Conservation (phyloP, 1,140 invertebrate species). For the Oscheius sp. region DNA sequence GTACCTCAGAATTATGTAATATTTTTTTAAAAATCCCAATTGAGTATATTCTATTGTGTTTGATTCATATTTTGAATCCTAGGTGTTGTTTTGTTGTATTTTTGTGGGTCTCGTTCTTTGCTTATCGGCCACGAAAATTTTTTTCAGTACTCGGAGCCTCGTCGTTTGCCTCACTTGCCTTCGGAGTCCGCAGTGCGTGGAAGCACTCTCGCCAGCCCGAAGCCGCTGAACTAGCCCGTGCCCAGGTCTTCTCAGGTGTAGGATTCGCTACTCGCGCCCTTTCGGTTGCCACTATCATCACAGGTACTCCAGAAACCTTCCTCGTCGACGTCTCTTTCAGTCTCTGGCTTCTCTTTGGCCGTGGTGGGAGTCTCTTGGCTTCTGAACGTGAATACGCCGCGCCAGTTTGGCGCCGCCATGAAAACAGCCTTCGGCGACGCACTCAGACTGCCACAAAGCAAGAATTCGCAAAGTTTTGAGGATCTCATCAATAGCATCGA, state of each 20-base stretch:
- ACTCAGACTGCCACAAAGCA: slow-evolving; percentile 25
- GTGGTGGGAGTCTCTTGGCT: slow-evolving; percentile 35
- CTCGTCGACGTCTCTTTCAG: neutral
- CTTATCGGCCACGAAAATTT: neutral
- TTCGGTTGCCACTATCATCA: slow-evolving; percentile 40
- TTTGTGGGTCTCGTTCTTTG: no score
- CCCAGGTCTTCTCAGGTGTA: slow-evolving; percentile 35
- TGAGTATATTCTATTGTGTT: no score
- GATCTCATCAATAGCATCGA: slow-evolving; percentile 29
- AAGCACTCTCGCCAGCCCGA: slow-evolving; percentile 38
- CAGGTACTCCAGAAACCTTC: neutral
- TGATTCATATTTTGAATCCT: no score
- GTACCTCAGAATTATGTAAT: no score
- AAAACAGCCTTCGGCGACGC: slow-evolving; percentile 36
- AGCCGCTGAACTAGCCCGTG: slow-evolving; percentile 29
- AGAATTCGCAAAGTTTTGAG: slow-evolving; percentile 33
- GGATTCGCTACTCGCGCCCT: slow-evolving; percentile 40
- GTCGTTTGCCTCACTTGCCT: slow-evolving; percentile 26
- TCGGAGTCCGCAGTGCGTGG: slow-evolving; percentile 35
- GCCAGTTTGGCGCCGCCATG: slow-evolving; percentile 40
- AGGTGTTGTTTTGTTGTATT: no score
- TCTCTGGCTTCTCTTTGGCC: slow-evolving; percentile 37
- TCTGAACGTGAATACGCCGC: slow-evolving; percentile 39
- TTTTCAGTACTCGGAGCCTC: slow-evolving; percentile 35
- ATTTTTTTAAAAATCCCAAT: no score